Evolutionary conservation across 2,797 vertebrate genomes (phyloP).

Genomic region (Spatula clypeata): DNA sequence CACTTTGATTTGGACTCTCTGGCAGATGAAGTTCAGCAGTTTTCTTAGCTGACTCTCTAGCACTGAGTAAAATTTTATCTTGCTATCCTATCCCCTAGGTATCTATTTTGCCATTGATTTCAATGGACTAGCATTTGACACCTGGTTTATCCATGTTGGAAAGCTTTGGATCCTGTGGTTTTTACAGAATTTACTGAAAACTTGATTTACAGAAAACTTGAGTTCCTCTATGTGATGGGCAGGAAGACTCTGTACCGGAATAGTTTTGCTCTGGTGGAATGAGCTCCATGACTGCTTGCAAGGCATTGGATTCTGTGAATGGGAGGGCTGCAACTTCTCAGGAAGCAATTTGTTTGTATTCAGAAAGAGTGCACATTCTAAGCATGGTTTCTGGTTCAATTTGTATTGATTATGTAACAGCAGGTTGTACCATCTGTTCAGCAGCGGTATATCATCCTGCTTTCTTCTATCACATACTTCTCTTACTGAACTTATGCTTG

Average conservation of each 20-base stretch:
- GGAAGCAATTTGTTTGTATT: slow-evolving; percentile 54
- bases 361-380: not conserved
- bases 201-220: not conserved
- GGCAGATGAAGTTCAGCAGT: not conserved
- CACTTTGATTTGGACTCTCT: not conserved
- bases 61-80: not conserved
- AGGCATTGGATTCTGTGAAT: slow-evolving; percentile 34
- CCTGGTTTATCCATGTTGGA: not conserved
- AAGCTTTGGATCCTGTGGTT: not conserved
- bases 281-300: not conserved
- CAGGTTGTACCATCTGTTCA: slow-evolving; percentile 49
- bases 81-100: too few relatives aligned
- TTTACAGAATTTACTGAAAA: not conserved
- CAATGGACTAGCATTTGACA: not conserved
- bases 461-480: not conserved
- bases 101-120: not conserved
- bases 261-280: not conserved
- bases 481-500: not conserved
- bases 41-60: not conserved
- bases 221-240: not conserved
- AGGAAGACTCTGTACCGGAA: not conserved
- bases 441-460: not conserved
- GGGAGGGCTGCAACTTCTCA: not conserved
- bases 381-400: slow-evolving; percentile 6
- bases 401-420: slow-evolving; percentile 62